Conservation (phyloP, 2,888 invertebrate species). For the Drosophila mimetica region DNA sequence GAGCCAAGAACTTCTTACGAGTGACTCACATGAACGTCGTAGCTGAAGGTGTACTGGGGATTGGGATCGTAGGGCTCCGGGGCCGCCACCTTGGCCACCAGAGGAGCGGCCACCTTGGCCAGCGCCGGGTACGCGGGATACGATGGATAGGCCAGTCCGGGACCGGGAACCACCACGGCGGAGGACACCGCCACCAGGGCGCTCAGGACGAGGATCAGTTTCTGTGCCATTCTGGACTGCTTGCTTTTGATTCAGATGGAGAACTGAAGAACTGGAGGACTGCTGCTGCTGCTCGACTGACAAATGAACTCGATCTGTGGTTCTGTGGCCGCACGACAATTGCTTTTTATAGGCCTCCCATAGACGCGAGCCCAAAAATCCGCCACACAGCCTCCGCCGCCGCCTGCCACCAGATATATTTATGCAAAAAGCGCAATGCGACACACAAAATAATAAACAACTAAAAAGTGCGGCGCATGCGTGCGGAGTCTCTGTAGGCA, state of each 20-base stretch:
- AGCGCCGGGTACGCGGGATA: slow-evolving; percentile 63
- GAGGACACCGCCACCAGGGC: slow-evolving; percentile 77
- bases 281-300: slow-evolving; percentile 77
- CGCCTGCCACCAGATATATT: slow-evolving; percentile 68
- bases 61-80: slow-evolving; percentile 85
- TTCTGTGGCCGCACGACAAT: slow-evolving; percentile 77
- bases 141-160: slow-evolving; percentile 61
- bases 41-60: slow-evolving; percentile 86
- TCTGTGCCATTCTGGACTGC: slow-evolving; percentile 81
- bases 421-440: slow-evolving; percentile 70
- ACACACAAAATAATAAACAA: slow-evolving; percentile 37
- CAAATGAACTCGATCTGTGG: slow-evolving; percentile 83
- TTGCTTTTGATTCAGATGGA: slow-evolving; percentile 7
- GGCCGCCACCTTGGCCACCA: slow-evolving; percentile 77
- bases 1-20: neutral
- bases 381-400: slow-evolving; percentile 50
- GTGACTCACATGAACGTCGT: slow-evolving; percentile 85
- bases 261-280: slow-evolving; percentile 30
- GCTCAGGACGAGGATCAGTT: slow-evolving; percentile 79
- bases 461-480: slow-evolving; percentile 63
- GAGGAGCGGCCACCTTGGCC: slow-evolving; percentile 69
- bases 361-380: slow-evolving; percentile 54
- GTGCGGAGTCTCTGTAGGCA: slow-evolving; percentile 33
- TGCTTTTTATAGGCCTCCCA: slow-evolving; percentile 78
- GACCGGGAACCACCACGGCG: slow-evolving; percentile 81